Evolutionary conservation across 1,140 invertebrate genomes (phyloP), one percentile per base, ranked within the genome.

Genomic region (Microplitis demolitor): DNA sequence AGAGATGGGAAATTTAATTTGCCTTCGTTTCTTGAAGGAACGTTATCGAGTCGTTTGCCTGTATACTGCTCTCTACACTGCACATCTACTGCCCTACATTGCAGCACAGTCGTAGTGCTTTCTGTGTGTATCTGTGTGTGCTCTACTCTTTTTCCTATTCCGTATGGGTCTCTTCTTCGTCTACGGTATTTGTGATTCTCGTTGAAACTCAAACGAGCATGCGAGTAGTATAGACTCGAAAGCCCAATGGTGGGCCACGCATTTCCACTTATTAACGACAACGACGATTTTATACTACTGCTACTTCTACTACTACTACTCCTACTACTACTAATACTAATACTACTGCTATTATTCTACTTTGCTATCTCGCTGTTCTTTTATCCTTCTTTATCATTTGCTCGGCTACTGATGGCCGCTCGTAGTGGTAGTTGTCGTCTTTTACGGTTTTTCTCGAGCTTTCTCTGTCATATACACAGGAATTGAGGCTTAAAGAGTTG

Each of bases 1-100:
- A 58, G 16, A 58, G 16, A 58, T 11, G 67, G 34, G 11, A 60
- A 69, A 69, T 69, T 69, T 69, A 69, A 69, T 69, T 69, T 60
- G 54, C n/a, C 67, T 60, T 69, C 54, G 67, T 69, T 37, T 33
- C 54, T 69, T 34, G 4, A 63, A 69, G 45, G 35, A 35, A 58
- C 53, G n/a, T 34, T 35, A 69, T 60, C 54, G 54, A 69, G 31
- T 68, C 54, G 16, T 11, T 35, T 54, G n/a, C 37, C 24, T 24
- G 24, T 45, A 16, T 14, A 24, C 24, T 24, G 24, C 24, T 24
- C 24, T 24, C 24, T 24, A 14, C 5, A 16, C 31, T 64, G 3
- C 13, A 64, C 45, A 31, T 24, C 6, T 37, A 66, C 31, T 31
- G 34, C 39, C 8, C 24, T 24, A 24, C 24, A 24, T 24, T 24